Conservation (phyloP, 2,797 vertebrate genomes). For the Lithobates sylvaticus region DNA sequence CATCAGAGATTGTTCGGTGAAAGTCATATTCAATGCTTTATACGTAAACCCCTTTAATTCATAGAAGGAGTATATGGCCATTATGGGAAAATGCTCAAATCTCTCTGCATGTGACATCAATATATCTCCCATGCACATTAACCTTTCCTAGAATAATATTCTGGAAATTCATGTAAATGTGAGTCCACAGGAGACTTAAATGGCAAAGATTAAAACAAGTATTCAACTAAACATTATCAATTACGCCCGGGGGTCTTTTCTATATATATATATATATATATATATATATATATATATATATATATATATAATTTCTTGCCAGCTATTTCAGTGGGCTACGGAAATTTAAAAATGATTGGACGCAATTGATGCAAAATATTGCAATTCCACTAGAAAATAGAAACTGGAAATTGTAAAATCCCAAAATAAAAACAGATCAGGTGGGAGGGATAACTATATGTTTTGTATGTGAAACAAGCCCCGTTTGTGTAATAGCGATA, state of each 20-base stretch:
- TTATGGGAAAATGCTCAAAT: not conserved
- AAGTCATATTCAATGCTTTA: too few relatives aligned
- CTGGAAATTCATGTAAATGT: slow-evolving; percentile 8
- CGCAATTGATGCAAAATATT: too few relatives aligned
- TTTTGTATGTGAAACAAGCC: slow-evolving; percentile 61
- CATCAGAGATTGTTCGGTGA: too few relatives aligned
- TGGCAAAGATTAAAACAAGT: not conserved
- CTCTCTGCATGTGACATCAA: not conserved
- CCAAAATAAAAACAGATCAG: too few relatives aligned
- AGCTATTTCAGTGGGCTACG: not conserved
- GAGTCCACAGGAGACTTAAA: not conserved
- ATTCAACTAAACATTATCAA: not conserved
- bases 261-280: not conserved
- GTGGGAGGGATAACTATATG: not conserved
- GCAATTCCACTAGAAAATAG: too few relatives aligned
- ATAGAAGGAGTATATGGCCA: not conserved
- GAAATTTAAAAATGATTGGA: not conserved
- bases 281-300: not conserved
- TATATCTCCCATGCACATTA: slow-evolving; percentile 6
- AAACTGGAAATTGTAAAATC: not conserved
- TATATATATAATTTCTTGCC: not conserved
- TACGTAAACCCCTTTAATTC: not conserved
- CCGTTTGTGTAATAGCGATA: slow-evolving; percentile 65
- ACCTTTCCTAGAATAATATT: not conserved
- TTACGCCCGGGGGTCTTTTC: not conserved